Evolutionary conservation across 1,140 invertebrate genomes (phyloP).

Genomic region (Pteromalus puparum): DNA sequence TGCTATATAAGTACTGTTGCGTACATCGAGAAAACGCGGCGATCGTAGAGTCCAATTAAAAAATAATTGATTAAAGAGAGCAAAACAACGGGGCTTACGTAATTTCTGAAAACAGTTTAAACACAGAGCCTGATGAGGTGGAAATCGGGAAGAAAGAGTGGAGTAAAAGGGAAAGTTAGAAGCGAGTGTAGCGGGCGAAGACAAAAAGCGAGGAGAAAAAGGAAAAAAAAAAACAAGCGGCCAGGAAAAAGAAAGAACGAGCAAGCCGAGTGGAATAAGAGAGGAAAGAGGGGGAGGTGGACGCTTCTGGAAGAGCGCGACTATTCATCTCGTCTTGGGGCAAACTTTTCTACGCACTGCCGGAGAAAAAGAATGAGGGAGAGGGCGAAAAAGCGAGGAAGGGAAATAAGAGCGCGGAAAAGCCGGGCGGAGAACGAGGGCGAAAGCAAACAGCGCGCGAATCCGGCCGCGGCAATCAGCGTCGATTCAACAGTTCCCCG

Average conservation of each 20-base stretch:
- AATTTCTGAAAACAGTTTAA: conserved; percentile 39
- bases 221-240: conserved; percentile 5
- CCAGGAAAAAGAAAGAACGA: background rate
- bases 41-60: conserved; percentile 23
- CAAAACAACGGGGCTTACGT: conserved; percentile 7
- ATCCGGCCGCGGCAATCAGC: conserved; percentile 60
- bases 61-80: conserved; percentile 11
- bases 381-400: background rate
- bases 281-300: conserved; percentile 4
- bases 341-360: conserved; percentile 46
- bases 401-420: background rate
- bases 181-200: conserved; percentile 1
- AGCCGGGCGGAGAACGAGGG: background rate
- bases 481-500: conserved; percentile 64
- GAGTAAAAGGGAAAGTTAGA: conserved; percentile 43
- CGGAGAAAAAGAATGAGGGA: conserved; percentile 23
- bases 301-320: conserved; percentile 62
- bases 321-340: conserved; percentile 64
- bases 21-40: background rate
- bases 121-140: conserved; percentile 24
- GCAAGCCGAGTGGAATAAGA: conserved; percentile 12
- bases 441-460: conserved; percentile 61
- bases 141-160: conserved; percentile 30
- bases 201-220: background rate
- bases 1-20: too few relatives aligned